Conservation (phyloP, 2,797 vertebrate species). For the Masticophis lateralis region DNA sequence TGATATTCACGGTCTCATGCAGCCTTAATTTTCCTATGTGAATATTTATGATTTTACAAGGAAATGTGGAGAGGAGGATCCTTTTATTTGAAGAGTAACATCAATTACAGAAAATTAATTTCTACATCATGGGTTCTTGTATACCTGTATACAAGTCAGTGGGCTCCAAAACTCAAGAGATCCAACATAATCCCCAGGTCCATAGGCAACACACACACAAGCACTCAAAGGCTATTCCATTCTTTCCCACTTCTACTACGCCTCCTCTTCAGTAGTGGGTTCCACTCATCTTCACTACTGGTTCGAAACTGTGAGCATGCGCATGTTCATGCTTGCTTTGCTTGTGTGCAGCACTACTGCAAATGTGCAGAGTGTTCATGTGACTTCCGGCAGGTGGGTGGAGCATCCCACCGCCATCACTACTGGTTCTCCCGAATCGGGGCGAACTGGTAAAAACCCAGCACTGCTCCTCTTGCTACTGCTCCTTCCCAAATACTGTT, state of each 20-base stretch:
- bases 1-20: neutral
- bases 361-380: too few relatives aligned
- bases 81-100: neutral
- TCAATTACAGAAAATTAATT: neutral
- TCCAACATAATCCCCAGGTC: neutral
- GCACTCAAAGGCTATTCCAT: neutral
- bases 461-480: neutral
- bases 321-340: too few relatives aligned
- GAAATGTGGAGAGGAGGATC: neutral
- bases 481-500: neutral
- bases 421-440: too few relatives aligned
- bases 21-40: neutral
- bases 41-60: neutral
- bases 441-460: too few relatives aligned
- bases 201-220: neutral
- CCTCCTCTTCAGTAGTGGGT: neutral
- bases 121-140: neutral
- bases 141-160: neutral
- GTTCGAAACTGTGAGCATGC: too few relatives aligned
- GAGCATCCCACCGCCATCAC: too few relatives aligned
- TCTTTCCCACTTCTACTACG: neutral
- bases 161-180: neutral
- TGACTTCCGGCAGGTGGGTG: too few relatives aligned
- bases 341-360: too few relatives aligned
- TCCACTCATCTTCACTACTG: too few relatives aligned